phyloP scores from a whole-genome alignment of 2,888 invertebrate species.

The Ferdinandea cuprea region DNA sequence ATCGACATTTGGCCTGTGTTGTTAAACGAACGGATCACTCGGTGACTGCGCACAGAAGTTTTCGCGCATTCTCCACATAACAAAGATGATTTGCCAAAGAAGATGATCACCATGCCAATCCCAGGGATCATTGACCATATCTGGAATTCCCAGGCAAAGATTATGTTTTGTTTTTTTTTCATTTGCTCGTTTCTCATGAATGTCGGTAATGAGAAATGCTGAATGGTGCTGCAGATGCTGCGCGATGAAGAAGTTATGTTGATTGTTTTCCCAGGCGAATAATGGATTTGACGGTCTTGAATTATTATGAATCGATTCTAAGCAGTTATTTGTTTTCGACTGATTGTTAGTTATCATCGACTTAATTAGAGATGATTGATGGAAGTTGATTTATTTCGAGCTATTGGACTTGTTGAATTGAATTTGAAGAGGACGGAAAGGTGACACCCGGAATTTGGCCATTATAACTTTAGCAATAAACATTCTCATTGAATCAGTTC shows the following conservation, averaged over 20 bases:
- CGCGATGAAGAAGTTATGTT: constrained; percentile 45
- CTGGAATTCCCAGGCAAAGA: constrained; percentile 46
- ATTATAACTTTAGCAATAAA: too few relatives aligned
- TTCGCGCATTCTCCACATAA: constrained; percentile 41
- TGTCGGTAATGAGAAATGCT: constrained; percentile 17
- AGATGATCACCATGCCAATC: constrained; percentile 29
- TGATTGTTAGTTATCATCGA: constrained; percentile 35
- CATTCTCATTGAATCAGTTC: too few relatives aligned
- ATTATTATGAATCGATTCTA: constrained; percentile 33
- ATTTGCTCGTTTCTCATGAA: constrained; percentile 3
- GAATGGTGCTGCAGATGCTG: constrained; percentile 23
- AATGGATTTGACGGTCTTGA: constrained; percentile 24
- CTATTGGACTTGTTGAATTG: not conserved
- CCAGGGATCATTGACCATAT: constrained; percentile 63
- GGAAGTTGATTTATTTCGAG: not conserved
- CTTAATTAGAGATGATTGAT: constrained; percentile 43
- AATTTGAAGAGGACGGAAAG: not conserved
- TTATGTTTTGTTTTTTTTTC: not conserved
- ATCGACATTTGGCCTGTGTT: not conserved
- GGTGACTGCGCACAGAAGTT: constrained; percentile 34
- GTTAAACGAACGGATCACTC: constrained; percentile 49
- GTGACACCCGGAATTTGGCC: not conserved
- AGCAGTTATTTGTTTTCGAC: constrained; percentile 42
- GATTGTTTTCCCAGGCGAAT: constrained; percentile 30
- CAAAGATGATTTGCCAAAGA: constrained; percentile 28